Evolutionary conservation across 2,888 invertebrate species (phyloP).

Genomic region (Euphydryas editha): DNA sequence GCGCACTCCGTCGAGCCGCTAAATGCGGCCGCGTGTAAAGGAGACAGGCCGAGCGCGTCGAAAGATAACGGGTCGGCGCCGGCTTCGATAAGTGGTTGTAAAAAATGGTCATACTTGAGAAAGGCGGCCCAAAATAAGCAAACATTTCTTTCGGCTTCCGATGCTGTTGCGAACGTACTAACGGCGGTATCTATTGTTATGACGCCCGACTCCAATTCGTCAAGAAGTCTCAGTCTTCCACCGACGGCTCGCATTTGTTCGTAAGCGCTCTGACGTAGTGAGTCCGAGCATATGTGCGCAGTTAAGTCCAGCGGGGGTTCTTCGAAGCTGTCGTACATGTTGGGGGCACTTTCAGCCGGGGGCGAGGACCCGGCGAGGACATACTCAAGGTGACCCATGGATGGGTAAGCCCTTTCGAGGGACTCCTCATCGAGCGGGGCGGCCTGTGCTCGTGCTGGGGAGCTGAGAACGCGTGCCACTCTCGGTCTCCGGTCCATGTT

Average conservation of each 20-base stretch:
- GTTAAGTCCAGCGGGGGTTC: constrained; percentile 87
- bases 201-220: constrained; percentile 89
- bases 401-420: constrained; percentile 87
- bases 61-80: constrained; percentile 88
- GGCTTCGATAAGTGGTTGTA: constrained; percentile 85
- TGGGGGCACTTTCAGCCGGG: constrained; percentile 91
- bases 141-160: constrained; percentile 88
- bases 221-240: constrained; percentile 87
- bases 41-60: constrained; percentile 89
- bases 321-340: constrained; percentile 92
- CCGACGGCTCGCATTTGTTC: constrained; percentile 89
- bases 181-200: constrained; percentile 83
- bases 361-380: constrained; percentile 92
- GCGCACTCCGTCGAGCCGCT: constrained; percentile 90
- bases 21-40: constrained; percentile 90
- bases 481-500: constrained; percentile 64
- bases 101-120: constrained; percentile 86
- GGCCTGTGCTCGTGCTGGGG: constrained; percentile 52
- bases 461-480: constrained; percentile 58
- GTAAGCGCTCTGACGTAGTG: constrained; percentile 87
- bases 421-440: constrained; percentile 70
- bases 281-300: constrained; percentile 89
- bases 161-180: constrained; percentile 80
- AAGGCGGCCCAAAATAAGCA: constrained; percentile 90
- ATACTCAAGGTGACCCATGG: constrained; percentile 88